phyloP scores from a whole-genome alignment of 2,113 vertebrate genomes.

The Eonycteris spelaea region DNA sequence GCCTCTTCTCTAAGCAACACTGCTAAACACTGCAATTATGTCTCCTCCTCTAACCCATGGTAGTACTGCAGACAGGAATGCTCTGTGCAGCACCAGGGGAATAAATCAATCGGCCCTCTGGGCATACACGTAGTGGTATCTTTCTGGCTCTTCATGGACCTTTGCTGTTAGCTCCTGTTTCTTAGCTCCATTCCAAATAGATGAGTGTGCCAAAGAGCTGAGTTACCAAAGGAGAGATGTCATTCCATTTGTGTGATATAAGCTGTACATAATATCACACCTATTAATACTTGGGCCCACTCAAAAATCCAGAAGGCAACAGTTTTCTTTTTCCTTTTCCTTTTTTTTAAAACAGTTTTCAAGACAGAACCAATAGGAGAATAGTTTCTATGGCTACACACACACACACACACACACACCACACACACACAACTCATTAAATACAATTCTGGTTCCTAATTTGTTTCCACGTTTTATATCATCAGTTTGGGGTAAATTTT shows the following conservation, averaged over 20 bases:
- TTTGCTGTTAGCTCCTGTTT: constrained; percentile 39
- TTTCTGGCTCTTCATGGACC: constrained; percentile 24
- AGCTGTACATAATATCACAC: not conserved
- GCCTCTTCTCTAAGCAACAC: not conserved
- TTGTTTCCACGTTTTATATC: not conserved
- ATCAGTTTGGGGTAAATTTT: not conserved
- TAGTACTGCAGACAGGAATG: not conserved
- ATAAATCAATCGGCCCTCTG: not conserved
- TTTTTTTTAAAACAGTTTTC: not conserved
- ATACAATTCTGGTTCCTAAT: not conserved
- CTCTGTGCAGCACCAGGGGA: not conserved
- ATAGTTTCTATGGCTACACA: not conserved
- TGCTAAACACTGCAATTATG: not conserved
- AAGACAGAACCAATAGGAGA: not conserved
- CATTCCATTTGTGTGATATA: not conserved
- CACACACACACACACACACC: not conserved
- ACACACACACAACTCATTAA: not conserved
- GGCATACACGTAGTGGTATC: not conserved
- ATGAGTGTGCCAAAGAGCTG: not conserved
- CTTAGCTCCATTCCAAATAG: constrained; percentile 42
- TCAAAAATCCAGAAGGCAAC: not conserved
- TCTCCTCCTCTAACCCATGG: not conserved
- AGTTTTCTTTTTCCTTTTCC: not conserved
- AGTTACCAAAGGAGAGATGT: constrained; percentile 29
- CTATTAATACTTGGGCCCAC: not conserved